Percentiles rank a stretch among this genome's conserved stretches.
These are phyloP conservation scores for Brachyptera risi DNA, from an alignment of 2,888 invertebrate genomes.

Conservation along the genomic window DNA sequence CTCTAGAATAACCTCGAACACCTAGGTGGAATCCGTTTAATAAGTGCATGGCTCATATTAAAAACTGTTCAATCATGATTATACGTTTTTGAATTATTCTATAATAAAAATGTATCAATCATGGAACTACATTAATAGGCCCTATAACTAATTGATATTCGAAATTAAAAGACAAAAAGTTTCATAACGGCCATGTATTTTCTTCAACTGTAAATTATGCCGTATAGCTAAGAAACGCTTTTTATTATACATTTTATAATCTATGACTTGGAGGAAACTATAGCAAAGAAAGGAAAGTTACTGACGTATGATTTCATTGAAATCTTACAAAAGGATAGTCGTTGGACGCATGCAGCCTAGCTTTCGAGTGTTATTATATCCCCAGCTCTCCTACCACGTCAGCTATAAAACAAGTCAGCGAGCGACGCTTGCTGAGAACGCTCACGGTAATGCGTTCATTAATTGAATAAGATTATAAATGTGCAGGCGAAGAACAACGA, in stretches of 20 bases:
- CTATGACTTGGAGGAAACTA: slow-evolving; percentile 6
- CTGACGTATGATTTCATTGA: slow-evolving; percentile 26
- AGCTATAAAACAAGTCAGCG: slow-evolving; percentile 6
- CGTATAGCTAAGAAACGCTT: slow-evolving; percentile 12
- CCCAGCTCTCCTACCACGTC: background rate
- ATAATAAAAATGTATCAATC: slow-evolving; percentile 9
- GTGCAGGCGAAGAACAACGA: slow-evolving; percentile 20
- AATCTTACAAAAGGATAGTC: slow-evolving; percentile 2
- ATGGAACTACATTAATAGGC: background rate
- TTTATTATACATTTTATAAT: slow-evolving; percentile 13
- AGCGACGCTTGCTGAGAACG: slow-evolving; percentile 10
- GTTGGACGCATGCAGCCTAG: background rate
- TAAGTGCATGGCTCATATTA: too few relatives aligned
- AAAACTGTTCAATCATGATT: slow-evolving; percentile 22
- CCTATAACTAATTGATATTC: background rate
- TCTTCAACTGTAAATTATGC: slow-evolving; percentile 25
- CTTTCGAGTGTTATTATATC: too few relatives aligned
- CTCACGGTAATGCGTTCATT: slow-evolving; percentile 20
- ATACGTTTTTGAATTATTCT: slow-evolving; percentile 8
- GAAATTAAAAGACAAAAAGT: background rate
- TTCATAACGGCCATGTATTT: slow-evolving; percentile 24
- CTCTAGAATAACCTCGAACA: too few relatives aligned
- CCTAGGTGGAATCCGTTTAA: too few relatives aligned
- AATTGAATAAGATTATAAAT: slow-evolving; percentile 23
- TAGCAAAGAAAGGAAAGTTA: slow-evolving; percentile 16